These are phyloP conservation scores for Formica exsecta DNA, from an alignment of 1,140 invertebrate species.

Conservation along the genomic window DNA sequence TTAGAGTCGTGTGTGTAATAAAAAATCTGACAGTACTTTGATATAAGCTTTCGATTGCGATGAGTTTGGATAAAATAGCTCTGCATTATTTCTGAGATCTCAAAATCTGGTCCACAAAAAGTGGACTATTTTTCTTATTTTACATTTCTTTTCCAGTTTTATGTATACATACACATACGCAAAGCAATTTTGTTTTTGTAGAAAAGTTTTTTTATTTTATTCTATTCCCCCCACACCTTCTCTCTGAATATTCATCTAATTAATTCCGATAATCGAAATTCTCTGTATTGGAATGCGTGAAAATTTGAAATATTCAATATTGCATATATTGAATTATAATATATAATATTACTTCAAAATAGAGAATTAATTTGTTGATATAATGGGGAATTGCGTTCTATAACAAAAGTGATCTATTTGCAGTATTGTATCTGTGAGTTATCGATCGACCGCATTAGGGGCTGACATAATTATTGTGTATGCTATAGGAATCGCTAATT, in stretches of 20 bases:
- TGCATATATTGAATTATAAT: conserved; percentile 25
- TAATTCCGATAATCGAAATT: conserved; percentile 18
- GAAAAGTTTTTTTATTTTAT: no score
- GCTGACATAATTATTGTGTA: conserved; percentile 26
- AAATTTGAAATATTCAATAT: not conserved
- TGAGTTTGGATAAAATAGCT: no score
- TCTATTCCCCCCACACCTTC: not conserved
- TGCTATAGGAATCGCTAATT: conserved; percentile 36
- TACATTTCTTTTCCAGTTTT: no score
- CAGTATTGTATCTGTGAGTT: conserved; percentile 36
- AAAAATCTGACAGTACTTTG: no score
- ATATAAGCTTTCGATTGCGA: no score
- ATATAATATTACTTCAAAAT: conserved; percentile 3
- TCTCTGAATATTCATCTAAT: conserved; percentile 4
- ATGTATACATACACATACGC: no score
- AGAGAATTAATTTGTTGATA: not conserved
- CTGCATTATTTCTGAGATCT: no score
- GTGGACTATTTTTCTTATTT: no score
- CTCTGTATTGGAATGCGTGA: not conserved
- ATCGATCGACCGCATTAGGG: conserved; percentile 34
- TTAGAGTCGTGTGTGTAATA: no score
- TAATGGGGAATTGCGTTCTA: conserved; percentile 49
- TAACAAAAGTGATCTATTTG: conserved; percentile 50
- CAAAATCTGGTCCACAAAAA: no score
- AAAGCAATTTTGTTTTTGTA: no score